Base-by-base conservation (phyloP, 2,888 invertebrate species). In the Tinea trinotella region DNA sequence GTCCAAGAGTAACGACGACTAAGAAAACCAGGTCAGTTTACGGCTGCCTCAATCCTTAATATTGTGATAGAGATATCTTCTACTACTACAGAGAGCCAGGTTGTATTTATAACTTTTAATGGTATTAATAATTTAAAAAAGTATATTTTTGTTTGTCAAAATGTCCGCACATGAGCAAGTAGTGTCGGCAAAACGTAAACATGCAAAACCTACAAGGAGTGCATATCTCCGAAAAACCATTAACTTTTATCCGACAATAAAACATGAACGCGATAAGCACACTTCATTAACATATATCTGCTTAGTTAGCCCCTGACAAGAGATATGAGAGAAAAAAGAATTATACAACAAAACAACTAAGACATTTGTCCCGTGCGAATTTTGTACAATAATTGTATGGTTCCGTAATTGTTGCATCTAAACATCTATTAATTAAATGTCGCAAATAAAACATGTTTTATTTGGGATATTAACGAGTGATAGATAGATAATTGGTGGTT, bases 181-280 rank as follows among this genome's bases (percentile, higher is more conserved):
- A n/a, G n/a, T n/a, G 22, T 22, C 40, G 40, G 40, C 40, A 40
- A 15, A 15, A 40, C n/a, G 40, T 15, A 40, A 24, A 50, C 6
- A 50, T 50, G 50, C 50, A 50, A 50, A 50, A 50, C 22, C 24
- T 50, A 53, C 53, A 36, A 35, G 63, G 52, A 60, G 64, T 63
- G 66, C 66, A 65, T 74, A 73, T 71, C 68, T 70, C 65, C 64
- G 62, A 71, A 74, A 71, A 65, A 71, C 71, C 71, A 73, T 74
- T 71, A 72, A 70, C 62, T 62, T 63, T 69, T 74, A 73, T 74
- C 67, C 63, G 59, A 65, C 63, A 68, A 73, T 74, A 71, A 74
- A 73, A 72, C 57, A 60, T 60, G 20, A 58, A 58, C 61, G 64
- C 53, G 66, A 73, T 74, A 73, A 68, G 66, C 67, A 62, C 68